Evolutionary conservation across 2,888 invertebrate species (phyloP).

Genomic region (Atrina japonica): DNA sequence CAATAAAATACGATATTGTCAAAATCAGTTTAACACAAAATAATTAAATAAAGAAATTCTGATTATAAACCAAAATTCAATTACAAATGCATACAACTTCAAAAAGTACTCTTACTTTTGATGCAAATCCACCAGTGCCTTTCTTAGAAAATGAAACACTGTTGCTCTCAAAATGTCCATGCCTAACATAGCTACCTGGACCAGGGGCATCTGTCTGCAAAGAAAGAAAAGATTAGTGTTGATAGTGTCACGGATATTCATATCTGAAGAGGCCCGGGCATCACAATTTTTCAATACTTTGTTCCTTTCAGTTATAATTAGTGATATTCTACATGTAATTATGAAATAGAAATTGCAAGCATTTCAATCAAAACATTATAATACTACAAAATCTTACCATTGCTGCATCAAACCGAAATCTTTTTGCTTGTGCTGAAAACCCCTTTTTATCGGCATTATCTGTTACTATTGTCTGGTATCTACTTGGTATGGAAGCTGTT

Average conservation of each 20-base stretch:
- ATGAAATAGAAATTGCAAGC: too few species aligned
- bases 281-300: too few species aligned
- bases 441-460: conserved; percentile 79
- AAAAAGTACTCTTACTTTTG: conserved; percentile 65
- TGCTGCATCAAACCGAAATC: conserved; percentile 72
- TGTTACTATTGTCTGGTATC: conserved; percentile 79
- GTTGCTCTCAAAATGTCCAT: conserved; percentile 59
- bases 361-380: not conserved
- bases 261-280: too few species aligned
- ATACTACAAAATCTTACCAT: conserved; percentile 55
- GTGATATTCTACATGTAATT: too few species aligned
- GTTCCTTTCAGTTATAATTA: too few species aligned
- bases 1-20: too few species aligned
- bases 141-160: conserved; percentile 76
- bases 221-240: conserved; percentile 21
- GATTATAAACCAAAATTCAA: too few species aligned
- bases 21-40: too few species aligned
- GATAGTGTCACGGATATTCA: too few species aligned
- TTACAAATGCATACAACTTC: too few species aligned
- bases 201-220: conserved; percentile 78
- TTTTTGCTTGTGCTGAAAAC: conserved; percentile 74
- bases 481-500: conserved; percentile 79
- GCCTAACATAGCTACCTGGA: conserved; percentile 76
- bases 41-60: too few species aligned
- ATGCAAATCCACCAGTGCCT: conserved; percentile 80